phyloP scores from a whole-genome alignment of 2,888 invertebrate genomes.

The Cenopis cana region DNA sequence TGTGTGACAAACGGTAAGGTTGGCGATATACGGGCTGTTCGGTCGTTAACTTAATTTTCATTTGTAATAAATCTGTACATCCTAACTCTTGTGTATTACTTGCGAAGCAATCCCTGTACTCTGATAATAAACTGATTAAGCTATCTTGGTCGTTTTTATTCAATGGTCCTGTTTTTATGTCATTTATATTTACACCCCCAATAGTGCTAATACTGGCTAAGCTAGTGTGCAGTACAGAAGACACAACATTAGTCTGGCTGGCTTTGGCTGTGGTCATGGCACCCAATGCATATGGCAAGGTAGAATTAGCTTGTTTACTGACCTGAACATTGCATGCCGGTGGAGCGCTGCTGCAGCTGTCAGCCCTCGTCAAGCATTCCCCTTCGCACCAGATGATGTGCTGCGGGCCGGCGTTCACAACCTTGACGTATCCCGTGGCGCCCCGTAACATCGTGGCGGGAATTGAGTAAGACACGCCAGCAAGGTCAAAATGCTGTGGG shows the following conservation, averaged over 20 bases:
- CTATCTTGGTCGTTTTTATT: constrained; percentile 29
- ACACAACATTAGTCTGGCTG: constrained; percentile 2
- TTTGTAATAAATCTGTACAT: no score
- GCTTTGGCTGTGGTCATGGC: not conserved
- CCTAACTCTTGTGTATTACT: constrained; percentile 13
- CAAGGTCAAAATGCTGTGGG: constrained; percentile 48
- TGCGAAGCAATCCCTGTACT: constrained; percentile 47
- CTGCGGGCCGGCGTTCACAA: constrained; percentile 47
- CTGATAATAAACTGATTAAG: constrained; percentile 38
- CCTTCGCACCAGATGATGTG: constrained; percentile 42
- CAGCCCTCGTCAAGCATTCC: constrained; percentile 38
- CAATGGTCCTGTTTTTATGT: constrained; percentile 36
- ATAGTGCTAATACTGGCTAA: constrained; percentile 13
- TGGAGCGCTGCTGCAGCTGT: constrained; percentile 41
- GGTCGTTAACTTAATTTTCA: no score
- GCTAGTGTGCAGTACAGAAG: constrained; percentile 4
- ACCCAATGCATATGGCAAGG: not conserved
- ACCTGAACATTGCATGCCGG: constrained; percentile 32
- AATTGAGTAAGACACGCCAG: constrained; percentile 47
- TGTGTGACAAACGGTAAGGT: constrained; percentile 1
- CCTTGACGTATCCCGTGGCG: constrained; percentile 48
- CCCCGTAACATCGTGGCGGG: constrained; percentile 51
- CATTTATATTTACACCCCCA: no score
- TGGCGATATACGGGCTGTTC: no score
- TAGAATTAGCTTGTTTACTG: constrained; percentile 30